Evolutionary conservation across 2,888 invertebrate genomes (phyloP).

Genomic region (Poecilobothrus nobilitatus): DNA sequence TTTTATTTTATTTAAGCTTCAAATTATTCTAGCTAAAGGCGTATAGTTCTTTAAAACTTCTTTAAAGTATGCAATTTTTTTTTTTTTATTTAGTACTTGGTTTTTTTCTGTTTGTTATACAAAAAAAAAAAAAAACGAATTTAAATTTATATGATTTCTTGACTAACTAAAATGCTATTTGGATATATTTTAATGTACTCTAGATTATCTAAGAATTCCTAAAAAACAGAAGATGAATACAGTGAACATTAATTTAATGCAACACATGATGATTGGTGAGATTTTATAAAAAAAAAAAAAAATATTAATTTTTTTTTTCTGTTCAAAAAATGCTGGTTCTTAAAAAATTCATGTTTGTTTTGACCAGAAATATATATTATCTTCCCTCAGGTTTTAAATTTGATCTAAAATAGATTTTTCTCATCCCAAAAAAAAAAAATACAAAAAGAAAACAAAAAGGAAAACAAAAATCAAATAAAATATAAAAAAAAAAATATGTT

Average conservation of each 20-base stretch:
- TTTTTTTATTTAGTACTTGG: no score
- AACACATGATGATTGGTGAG: not conserved
- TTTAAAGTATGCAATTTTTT: no score
- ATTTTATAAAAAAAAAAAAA: no score
- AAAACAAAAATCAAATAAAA: not conserved
- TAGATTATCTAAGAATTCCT: no score
- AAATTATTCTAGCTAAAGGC: no score
- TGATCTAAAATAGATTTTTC: not conserved
- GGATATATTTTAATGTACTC: not conserved
- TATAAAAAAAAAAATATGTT: not conserved
- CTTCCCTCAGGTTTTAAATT: not conserved
- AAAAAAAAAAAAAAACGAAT: no score
- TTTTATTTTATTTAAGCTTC: no score
- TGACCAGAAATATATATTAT: not conserved
- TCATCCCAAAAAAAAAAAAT: not conserved
- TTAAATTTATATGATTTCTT: no score
- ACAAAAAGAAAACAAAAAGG: not conserved
- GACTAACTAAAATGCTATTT: not conserved
- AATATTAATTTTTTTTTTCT: no score
- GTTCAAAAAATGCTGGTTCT: not conserved
- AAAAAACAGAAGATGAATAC: no score
- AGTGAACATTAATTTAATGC: not conserved
- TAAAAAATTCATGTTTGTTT: not conserved
- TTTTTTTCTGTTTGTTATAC: no score
- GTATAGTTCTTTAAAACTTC: no score